Evolutionary conservation across 2,113 vertebrate species (phyloP), one percentile per base, ranked within the genome.

Genomic region (Sylvilagus bachmani): DNA sequence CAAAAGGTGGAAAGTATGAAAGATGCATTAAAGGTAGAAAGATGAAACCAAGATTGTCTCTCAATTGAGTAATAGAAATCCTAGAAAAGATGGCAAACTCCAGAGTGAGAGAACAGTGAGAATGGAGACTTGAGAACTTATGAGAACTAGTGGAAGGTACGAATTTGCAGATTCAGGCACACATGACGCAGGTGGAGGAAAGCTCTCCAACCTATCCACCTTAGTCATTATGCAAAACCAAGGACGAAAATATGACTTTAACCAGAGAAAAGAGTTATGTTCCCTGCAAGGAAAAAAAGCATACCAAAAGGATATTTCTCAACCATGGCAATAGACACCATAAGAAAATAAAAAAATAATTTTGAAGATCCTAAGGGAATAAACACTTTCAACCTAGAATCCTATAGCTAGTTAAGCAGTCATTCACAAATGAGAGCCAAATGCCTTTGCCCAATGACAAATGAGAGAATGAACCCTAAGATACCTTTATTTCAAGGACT

Each of bases 321-420:
- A 67, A 33, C 33, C 86, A 66, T 6, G 77, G 51, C 10, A 36
- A 62, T 3, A 25, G 75, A 31, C 25, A 25, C 19, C 24, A 53
- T 21, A 3, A n/a, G 38, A 66, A 73, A 94, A 90, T 71, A 14
- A 1, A 86, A 80, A 88, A 87, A 21, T 29, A 62, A 25, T 29
- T 79, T 73, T 7, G 61, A 83, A 70, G 10, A 81, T 89, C 4
- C 3, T 21, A 25, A 89, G 24, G 33, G 13, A 51, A 14, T 71
- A 91, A 82, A 90, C 3, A 27, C n/a, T 61, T 79, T 61, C 17
- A 93, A 75, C 17, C 10, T 89, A 44, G 33, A 79, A 75, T 91
- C 86, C 36, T 69, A 85, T 93, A 73, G n/a, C 36, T 85, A 67
- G 11, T 73, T 82, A 78, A 95, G 80, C 44, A 70, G 44, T 64